These are phyloP conservation scores for Tadarida brasiliensis DNA, from an alignment of 2,797 vertebrate genomes.

Conservation along the genomic window DNA sequence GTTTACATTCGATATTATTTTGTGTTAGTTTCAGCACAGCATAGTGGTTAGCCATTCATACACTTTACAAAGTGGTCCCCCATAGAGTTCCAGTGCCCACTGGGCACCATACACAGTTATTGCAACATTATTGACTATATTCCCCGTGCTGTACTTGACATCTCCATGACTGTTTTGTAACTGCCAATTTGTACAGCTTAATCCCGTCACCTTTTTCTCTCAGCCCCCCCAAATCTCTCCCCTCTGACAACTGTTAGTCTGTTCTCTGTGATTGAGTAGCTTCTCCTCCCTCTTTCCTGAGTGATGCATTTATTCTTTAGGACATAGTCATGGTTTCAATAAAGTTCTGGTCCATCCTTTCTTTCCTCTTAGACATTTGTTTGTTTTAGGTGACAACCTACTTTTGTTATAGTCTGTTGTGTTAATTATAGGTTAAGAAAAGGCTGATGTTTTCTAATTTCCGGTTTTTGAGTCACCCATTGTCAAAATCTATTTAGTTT, in stretches of 20 bases:
- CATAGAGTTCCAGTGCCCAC: neutral
- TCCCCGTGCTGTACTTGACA: neutral
- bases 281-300: neutral
- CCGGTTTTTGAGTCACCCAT: neutral
- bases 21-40: neutral
- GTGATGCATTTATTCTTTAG: neutral
- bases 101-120: neutral
- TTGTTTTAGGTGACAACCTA: neutral
- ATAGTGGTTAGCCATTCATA: neutral
- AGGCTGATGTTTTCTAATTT: neutral
- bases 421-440: neutral
- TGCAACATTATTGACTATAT: neutral
- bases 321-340: neutral
- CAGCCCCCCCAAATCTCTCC: neutral
- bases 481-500: neutral
- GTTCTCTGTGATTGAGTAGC: accelerated
- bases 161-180: neutral
- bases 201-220: neutral
- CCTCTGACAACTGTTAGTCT: neutral
- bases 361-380: neutral
- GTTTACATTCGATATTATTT: neutral
- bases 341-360: neutral
- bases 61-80: neutral
- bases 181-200: neutral
- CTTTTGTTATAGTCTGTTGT: neutral